phyloP scores from a whole-genome alignment of 1,140 invertebrate genomes.

The Cherax quadricarinatus region DNA sequence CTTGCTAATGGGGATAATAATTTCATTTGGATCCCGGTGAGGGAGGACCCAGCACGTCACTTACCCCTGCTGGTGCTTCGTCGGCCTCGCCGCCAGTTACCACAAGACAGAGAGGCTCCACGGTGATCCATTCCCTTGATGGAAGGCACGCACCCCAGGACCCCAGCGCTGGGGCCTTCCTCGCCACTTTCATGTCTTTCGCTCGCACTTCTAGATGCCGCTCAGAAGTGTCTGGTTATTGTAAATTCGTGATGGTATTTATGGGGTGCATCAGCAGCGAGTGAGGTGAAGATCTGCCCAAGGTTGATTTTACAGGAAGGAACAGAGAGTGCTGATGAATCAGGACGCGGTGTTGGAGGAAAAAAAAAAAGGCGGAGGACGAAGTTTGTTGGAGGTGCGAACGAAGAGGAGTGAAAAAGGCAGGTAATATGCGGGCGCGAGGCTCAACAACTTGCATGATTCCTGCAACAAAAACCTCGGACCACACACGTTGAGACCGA shows the following conservation, averaged over 20 bases:
- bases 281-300: too few species aligned
- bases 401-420: background rate
- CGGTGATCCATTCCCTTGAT: constrained; percentile 45
- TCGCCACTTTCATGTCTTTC: background rate
- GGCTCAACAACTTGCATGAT: constrained; percentile 66
- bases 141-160: constrained; percentile 24
- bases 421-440: constrained; percentile 47
- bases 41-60: background rate
- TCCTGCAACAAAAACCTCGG: constrained; percentile 64
- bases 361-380: too few species aligned
- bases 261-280: too few species aligned
- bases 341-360: too few species aligned
- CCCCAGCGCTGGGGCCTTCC: background rate
- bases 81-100: background rate
- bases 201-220: background rate
- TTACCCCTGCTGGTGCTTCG: background rate
- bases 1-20: constrained; percentile 6
- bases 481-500: constrained; percentile 58
- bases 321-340: too few species aligned
- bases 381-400: background rate
- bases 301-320: too few species aligned
- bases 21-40: constrained; percentile 3
- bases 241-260: too few species aligned
- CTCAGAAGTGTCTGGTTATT: too few species aligned
- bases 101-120: constrained; percentile 31